phyloP scores from a whole-genome alignment of 2,888 invertebrate genomes.

The Leptinotarsa juncta region DNA sequence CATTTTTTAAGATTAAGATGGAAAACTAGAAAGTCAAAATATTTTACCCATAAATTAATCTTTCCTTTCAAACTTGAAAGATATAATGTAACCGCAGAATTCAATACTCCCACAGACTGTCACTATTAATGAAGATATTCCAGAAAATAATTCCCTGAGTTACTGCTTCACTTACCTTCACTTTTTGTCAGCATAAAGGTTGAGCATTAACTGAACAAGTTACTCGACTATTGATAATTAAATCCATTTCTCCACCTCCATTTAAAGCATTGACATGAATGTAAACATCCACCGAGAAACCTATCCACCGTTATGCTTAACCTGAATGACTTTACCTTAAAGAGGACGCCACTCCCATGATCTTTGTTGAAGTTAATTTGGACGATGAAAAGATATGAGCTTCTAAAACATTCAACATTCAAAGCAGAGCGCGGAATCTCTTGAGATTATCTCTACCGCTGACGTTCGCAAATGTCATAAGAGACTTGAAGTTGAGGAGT shows the following conservation, averaged over 20 bases:
- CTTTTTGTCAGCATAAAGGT: too few species aligned
- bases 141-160: too few species aligned
- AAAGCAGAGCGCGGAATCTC: background rate
- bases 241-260: background rate
- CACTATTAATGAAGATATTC: too few species aligned
- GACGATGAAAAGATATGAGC: slow-evolving; percentile 14
- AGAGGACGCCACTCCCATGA: background rate
- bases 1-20: too few species aligned
- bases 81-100: too few species aligned
- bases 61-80: too few species aligned
- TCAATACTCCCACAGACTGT: too few species aligned
- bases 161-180: too few species aligned
- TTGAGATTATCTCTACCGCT: background rate
- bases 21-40: too few species aligned
- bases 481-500: background rate
- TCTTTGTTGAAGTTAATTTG: slow-evolving; percentile 15
- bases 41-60: too few species aligned
- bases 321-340: background rate
- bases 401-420: slow-evolving; percentile 14
- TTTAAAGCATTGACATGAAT: background rate
- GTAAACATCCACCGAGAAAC: background rate
- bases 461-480: slow-evolving; percentile 1
- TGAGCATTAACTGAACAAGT: too few species aligned
- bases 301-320: background rate
- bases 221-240: too few species aligned